Evolutionary conservation across 2,888 invertebrate species (phyloP).

Genomic region (Lasioglossum malachurum): DNA sequence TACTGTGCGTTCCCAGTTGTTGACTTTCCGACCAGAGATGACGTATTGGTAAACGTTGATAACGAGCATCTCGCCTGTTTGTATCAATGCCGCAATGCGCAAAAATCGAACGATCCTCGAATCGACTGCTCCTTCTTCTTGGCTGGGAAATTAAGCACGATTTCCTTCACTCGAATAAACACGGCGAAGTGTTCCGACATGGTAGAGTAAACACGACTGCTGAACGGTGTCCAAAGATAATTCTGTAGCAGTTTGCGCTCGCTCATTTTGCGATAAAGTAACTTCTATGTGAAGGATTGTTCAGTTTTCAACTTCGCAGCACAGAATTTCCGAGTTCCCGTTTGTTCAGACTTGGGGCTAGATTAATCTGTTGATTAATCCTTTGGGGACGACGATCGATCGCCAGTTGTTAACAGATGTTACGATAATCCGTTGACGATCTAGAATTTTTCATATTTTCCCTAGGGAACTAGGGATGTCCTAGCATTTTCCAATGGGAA

Average conservation of each 20-base stretch:
- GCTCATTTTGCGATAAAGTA: background rate
- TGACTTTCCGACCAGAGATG: slow-evolving; percentile 34
- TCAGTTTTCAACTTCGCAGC: background rate
- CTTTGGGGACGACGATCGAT: no score
- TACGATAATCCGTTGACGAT: no score
- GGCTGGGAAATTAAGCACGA: background rate
- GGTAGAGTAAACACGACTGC: slow-evolving; percentile 18
- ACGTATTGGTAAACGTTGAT: slow-evolving; percentile 41
- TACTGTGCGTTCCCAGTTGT: slow-evolving; percentile 21
- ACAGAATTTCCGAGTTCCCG: no score
- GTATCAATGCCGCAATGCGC: background rate
- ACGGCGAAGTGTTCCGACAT: slow-evolving; percentile 16
- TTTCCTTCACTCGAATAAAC: slow-evolving; percentile 16
- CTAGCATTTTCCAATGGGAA: background rate
- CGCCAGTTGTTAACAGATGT: no score
- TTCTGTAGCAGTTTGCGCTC: background rate
- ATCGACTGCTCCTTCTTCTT: background rate
- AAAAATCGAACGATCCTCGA: background rate
- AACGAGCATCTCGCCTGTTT: slow-evolving; percentile 17
- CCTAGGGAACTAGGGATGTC: no score
- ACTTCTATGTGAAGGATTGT: background rate
- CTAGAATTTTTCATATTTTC: no score
- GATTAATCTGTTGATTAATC: no score
- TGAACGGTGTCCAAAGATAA: slow-evolving; percentile 6
- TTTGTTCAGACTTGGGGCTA: no score